Conservation (phyloP, 2,797 vertebrate species). For the Loriculus beryllinus region DNA sequence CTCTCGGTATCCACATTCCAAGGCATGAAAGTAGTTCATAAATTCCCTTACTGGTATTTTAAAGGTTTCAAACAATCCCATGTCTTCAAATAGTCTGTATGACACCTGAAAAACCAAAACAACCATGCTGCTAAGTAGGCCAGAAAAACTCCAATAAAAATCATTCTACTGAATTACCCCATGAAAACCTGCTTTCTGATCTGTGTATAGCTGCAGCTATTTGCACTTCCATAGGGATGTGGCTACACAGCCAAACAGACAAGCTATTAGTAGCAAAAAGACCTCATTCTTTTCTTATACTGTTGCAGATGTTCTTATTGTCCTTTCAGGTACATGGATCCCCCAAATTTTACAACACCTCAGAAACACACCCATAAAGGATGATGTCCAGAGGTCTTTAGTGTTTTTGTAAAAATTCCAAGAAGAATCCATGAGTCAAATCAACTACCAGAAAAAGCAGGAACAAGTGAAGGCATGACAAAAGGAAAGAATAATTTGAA, state of each 20-base stretch:
- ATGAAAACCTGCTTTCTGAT: background rate
- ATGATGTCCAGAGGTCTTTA: background rate
- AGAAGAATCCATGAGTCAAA: background rate
- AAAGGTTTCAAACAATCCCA: constrained; percentile 93
- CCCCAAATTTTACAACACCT: background rate
- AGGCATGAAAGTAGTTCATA: constrained; percentile 98
- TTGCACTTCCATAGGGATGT: background rate
- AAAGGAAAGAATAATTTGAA: background rate
- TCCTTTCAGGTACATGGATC: background rate
- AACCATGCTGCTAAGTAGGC: background rate
- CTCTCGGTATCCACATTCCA: constrained; percentile 96
- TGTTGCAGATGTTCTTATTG: background rate
- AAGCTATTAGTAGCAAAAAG: background rate
- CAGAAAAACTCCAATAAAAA: background rate
- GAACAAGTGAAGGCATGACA: background rate
- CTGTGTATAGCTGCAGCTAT: background rate
- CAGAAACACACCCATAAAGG: background rate
- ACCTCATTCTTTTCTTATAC: background rate
- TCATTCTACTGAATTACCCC: background rate
- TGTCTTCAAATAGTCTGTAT: constrained; percentile 96
- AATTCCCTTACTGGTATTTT: constrained; percentile 96
- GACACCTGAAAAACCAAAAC: constrained; percentile 81
- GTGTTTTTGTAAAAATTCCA: background rate
- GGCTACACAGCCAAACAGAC: background rate
- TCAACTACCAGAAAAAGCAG: background rate